phyloP scores from a whole-genome alignment of 2,888 invertebrate genomes.

The Amphipyra tragopoginis region DNA sequence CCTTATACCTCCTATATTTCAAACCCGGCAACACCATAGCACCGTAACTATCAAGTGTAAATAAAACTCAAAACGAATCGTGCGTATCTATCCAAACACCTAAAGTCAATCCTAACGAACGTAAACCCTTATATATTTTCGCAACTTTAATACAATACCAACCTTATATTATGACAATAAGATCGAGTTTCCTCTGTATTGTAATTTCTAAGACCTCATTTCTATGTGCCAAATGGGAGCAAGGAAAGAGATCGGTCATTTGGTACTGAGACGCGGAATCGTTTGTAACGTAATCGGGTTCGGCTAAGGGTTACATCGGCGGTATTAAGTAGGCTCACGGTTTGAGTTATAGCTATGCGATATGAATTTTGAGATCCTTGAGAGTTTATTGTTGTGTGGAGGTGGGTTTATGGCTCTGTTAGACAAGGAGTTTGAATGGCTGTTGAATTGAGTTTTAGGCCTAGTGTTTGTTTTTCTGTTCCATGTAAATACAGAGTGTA shows the following conservation, averaged over 20 bases:
- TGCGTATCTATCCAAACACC: slow-evolving; percentile 53
- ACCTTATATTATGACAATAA: slow-evolving; percentile 1
- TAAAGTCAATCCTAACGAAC: slow-evolving; percentile 60
- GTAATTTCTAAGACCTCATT: slow-evolving; percentile 41
- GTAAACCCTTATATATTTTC: slow-evolving; percentile 45
- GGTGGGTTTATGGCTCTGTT: slow-evolving; percentile 3
- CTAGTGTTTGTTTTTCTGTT: too few relatives aligned
- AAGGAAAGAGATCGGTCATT: slow-evolving; percentile 61
- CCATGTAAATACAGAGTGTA: too few relatives aligned
- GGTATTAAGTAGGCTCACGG: slow-evolving; percentile 53
- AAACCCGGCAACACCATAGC: slow-evolving; percentile 19
- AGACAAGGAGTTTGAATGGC: slow-evolving; percentile 4
- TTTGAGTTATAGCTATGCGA: slow-evolving; percentile 47
- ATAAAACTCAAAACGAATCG: slow-evolving; percentile 59
- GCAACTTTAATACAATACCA: background rate
- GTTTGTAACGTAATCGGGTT: slow-evolving; percentile 63
- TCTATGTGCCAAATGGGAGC: slow-evolving; percentile 48
- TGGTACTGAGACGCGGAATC: slow-evolving; percentile 51
- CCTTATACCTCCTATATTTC: background rate
- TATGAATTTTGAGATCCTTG: slow-evolving; percentile 52
- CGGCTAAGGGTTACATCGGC: slow-evolving; percentile 48
- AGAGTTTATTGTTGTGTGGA: slow-evolving; percentile 17
- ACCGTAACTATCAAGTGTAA: slow-evolving; percentile 52
- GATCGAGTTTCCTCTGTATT: slow-evolving; percentile 12
- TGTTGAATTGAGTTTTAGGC: background rate